Percentiles rank a stretch among this genome's conserved stretches.
These are phyloP conservation scores for Nomada lathburiana DNA, from an alignment of 2,888 invertebrate genomes.

Conservation along the genomic window DNA sequence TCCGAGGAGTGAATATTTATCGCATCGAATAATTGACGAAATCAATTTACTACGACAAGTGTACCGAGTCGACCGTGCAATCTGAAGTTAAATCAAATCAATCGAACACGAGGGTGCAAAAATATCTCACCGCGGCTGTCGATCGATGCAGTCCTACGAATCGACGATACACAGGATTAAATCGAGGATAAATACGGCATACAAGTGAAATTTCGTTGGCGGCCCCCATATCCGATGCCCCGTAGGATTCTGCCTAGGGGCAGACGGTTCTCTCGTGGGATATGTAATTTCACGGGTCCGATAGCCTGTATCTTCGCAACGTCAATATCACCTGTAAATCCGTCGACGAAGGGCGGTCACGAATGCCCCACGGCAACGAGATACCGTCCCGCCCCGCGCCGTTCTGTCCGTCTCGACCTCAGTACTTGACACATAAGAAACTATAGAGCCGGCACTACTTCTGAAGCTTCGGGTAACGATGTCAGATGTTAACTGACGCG, in stretches of 20 bases:
- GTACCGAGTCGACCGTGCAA: too few species aligned
- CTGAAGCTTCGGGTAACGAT: conserved; percentile 30
- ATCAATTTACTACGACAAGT: too few species aligned
- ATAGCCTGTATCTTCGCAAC: conserved; percentile 41
- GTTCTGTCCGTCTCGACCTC: conserved; percentile 53
- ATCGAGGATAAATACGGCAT: conserved; percentile 21
- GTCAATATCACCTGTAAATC: conserved; percentile 45
- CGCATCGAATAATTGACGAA: too few species aligned
- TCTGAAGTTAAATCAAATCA: not conserved
- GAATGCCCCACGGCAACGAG: conserved; percentile 35
- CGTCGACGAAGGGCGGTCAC: conserved; percentile 27
- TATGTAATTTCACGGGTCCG: conserved; percentile 69
- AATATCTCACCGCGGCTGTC: not conserved
- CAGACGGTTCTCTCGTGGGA: conserved; percentile 40
- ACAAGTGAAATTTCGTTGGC: conserved; percentile 38
- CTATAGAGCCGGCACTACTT: not conserved
- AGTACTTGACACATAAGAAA: conserved; percentile 39
- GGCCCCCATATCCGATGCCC: not conserved
- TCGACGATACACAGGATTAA: too few species aligned
- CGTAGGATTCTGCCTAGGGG: conserved; percentile 8
- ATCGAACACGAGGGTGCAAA: not conserved
- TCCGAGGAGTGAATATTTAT: too few species aligned
- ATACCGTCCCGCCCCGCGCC: conserved; percentile 42
- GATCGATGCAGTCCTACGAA: too few species aligned
- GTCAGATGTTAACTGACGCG: conserved; percentile 49